A percentile compares a stretch with the other conserved stretches of the same genome.
These are phyloP conservation scores for Craseonycteris thonglongyai DNA, from an alignment of 2,113 vertebrate species.

Conservation along the genomic window DNA sequence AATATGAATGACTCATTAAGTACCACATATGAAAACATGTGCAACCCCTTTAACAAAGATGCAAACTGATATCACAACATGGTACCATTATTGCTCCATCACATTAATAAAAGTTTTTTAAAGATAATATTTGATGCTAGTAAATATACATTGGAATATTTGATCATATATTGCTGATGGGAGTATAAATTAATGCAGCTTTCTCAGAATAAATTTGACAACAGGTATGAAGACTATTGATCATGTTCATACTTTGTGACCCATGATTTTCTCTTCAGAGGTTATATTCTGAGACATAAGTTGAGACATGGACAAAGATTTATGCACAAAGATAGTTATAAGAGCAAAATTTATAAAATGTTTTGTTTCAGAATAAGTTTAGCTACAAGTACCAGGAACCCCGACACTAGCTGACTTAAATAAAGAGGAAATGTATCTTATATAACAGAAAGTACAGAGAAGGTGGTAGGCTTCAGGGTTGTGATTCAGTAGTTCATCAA, in stretches of 20 bases:
- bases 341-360: neutral
- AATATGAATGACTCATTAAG: neutral
- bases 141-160: neutral
- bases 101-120: neutral
- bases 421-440: neutral
- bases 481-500: neutral
- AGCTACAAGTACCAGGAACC: neutral
- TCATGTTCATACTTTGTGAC: neutral
- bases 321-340: neutral
- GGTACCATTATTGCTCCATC: neutral
- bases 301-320: neutral
- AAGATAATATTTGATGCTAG: neutral
- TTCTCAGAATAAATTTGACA: neutral
- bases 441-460: neutral
- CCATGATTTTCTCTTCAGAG: neutral
- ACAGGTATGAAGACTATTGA: neutral
- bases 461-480: neutral
- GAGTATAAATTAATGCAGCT: neutral
- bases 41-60: neutral
- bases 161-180: neutral
- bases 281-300: neutral
- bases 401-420: neutral
- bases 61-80: neutral
- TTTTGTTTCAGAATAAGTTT: conserved; percentile 17
- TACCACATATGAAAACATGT: neutral